Percentiles rank a stretch among this genome's conserved stretches.
Evolutionary conservation across 2,888 invertebrate genomes (phyloP).

Genomic region (Sericinus montela): DNA sequence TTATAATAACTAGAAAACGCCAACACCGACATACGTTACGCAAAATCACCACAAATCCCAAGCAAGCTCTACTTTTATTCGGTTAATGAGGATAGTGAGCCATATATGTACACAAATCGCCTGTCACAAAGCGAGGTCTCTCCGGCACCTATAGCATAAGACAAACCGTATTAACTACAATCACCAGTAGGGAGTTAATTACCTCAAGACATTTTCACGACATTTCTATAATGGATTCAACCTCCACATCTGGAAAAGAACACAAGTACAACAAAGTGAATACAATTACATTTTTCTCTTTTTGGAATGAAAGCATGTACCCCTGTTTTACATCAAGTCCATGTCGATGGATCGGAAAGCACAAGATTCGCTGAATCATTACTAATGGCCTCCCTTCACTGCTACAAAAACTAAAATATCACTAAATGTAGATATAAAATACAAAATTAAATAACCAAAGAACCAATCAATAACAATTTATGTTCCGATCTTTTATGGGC

Average conservation of each 20-base stretch:
- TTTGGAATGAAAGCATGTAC: constrained; percentile 53
- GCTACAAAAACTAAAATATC: constrained; percentile 1
- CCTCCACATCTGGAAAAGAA: constrained; percentile 79
- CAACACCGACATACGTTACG: constrained; percentile 54
- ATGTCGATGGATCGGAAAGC: constrained; percentile 40
- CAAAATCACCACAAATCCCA: constrained; percentile 54
- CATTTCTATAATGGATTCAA: constrained; percentile 77
- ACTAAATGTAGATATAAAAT: neutral
- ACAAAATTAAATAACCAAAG: neutral
- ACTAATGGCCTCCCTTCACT: neutral
- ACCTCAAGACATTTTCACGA: constrained; percentile 79
- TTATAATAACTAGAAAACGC: constrained; percentile 28
- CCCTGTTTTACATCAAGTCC: constrained; percentile 77
- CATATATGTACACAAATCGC: constrained; percentile 30
- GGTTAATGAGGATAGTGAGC: constrained; percentile 48
- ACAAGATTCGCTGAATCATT: constrained; percentile 4
- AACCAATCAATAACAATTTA: neutral
- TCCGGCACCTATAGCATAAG: constrained; percentile 47
- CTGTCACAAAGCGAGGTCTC: constrained; percentile 25
- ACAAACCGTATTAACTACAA: constrained; percentile 70
- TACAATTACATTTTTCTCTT: constrained; percentile 47
- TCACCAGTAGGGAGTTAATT: constrained; percentile 78
- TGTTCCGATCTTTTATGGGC: neutral
- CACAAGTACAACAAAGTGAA: constrained; percentile 80
- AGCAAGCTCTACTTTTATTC: constrained; percentile 67